Base-by-base conservation (phyloP, 1,140 invertebrate species). In the Parasteatoda tepidariorum region DNA sequence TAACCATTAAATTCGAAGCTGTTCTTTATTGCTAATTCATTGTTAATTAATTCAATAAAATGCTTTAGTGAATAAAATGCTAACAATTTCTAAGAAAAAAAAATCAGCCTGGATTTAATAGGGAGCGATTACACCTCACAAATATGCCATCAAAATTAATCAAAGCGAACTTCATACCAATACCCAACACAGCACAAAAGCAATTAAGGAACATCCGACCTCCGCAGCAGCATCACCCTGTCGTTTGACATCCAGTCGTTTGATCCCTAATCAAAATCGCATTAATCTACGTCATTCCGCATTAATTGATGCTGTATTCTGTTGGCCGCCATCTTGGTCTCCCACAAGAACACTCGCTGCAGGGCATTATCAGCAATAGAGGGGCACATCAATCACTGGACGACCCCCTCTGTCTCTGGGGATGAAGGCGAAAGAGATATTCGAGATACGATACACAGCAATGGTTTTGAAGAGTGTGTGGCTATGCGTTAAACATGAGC, bases 261-360 rank as follows among this genome's bases (percentile, higher is more conserved):
- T 76, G 59, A 66, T 76, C 59, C 34, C 74, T 76, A 41, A 76
- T 76, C 74, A 76, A 76, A 76, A 66, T 76, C 74, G 33, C 74
- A 76, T 76, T 66, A 30, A 66, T 76, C 74, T 76, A 59, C 61
- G 74, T 76, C 74, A 66, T 48, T 48, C 13, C 34, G 59, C 59
- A 76, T 76, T 76, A 76, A 76, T 76, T 76, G 74, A 76, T 76
- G 74, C 74, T 26, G 28, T 34, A 48, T 48, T 9, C 38, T 18
- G 38, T 9, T 26, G 18, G 2, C 31, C 55, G 33, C 24, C 30
- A 38, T 34, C 71, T 62, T 26, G 31, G 71, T 57, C 68, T 57
- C 54, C 71, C 71, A 57, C 71, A 75, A 75, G 57, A 59, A 48
- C 1, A 48, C 9, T 9, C 1, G 38, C 38, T 48, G 38, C 38